These are phyloP conservation scores for Cryptomyrus ogoouensis DNA, from an alignment of 2,113 vertebrate genomes.

Conservation along the genomic window DNA sequence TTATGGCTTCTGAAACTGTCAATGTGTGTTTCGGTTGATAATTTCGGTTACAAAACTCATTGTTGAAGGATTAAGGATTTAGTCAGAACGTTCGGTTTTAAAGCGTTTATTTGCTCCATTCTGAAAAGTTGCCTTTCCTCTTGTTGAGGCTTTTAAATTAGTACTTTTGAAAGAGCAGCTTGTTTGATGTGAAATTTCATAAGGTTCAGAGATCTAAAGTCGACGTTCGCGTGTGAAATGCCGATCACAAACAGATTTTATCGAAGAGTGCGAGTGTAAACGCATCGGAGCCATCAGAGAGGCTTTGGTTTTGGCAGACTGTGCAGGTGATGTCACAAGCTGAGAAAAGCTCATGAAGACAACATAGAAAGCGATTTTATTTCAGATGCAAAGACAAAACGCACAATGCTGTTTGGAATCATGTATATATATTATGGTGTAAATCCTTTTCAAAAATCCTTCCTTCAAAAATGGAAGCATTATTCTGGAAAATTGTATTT, in stretches of 20 bases:
- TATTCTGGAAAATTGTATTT: not conserved
- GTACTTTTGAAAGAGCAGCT: not conserved
- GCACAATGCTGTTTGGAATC: not conserved
- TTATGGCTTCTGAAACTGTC: not conserved
- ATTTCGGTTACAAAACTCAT: conserved; percentile 13
- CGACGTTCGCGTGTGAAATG: not conserved
- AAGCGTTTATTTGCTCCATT: not conserved
- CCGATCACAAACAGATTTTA: not conserved
- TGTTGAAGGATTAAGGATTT: not conserved
- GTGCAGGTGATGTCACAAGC: not conserved
- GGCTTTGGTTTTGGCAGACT: not conserved
- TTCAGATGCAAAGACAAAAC: not conserved
- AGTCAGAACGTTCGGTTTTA: not conserved
- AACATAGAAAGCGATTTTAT: not conserved
- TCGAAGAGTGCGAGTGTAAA: not conserved
- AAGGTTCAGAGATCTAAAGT: not conserved
- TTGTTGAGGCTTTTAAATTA: not conserved
- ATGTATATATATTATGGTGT: not conserved
- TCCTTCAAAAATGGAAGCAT: not conserved
- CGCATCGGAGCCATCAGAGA: not conserved
- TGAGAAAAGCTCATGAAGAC: not conserved
- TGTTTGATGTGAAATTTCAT: not conserved
- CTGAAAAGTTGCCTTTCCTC: not conserved
- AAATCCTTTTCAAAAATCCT: not conserved
- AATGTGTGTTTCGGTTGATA: not conserved